These are phyloP conservation scores for Temnothorax ravouxi DNA, from an alignment of 2,888 invertebrate species.

Conservation along the genomic window DNA sequence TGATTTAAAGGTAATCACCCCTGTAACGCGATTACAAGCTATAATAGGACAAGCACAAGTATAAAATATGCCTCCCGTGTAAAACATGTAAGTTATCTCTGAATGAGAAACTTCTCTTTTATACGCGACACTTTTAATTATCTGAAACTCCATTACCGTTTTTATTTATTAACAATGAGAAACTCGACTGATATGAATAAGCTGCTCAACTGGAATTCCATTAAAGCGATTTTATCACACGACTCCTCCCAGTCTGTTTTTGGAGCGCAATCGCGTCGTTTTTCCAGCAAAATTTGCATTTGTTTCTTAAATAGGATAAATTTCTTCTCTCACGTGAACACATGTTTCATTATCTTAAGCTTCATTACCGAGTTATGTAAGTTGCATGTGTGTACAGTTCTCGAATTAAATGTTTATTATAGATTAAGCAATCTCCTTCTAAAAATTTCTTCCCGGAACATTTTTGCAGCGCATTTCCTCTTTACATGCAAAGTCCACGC, in stretches of 20 bases:
- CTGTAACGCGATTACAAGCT: conserved; percentile 14
- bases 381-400: background rate
- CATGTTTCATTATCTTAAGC: conserved; percentile 21
- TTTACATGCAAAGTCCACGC: background rate
- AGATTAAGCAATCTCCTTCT: background rate
- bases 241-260: background rate
- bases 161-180: conserved; percentile 15
- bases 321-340: background rate
- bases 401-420: conserved; percentile 8
- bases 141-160: conserved; percentile 12
- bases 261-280: conserved; percentile 8
- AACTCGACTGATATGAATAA: background rate
- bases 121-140: conserved; percentile 19
- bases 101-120: background rate
- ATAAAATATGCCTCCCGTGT: background rate
- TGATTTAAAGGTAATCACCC: conserved; percentile 2
- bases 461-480: background rate
- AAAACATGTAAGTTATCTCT: background rate
- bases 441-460: background rate
- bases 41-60: background rate
- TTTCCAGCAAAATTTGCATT: conserved; percentile 21
- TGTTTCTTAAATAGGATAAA: background rate
- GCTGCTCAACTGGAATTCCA: conserved; percentile 21
- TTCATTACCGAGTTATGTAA: background rate
- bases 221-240: conserved; percentile 38